Evolutionary conservation across 2,113 vertebrate species (phyloP).

Genomic region (Sarotherodon lohbergeri): DNA sequence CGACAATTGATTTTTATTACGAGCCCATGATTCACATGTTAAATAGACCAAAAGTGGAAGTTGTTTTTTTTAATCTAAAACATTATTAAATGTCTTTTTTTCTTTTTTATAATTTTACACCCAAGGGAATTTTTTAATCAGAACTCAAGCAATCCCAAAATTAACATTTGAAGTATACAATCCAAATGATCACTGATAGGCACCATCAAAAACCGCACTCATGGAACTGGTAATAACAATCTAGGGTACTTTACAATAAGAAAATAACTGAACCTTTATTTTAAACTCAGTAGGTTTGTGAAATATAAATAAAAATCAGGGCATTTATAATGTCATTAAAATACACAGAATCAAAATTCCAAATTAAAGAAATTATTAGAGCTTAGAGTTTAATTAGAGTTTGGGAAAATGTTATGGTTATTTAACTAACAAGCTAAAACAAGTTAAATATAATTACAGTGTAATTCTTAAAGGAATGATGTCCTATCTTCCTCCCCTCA

Average conservation of each 20-base stretch:
- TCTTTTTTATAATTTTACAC: not conserved
- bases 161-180: not conserved
- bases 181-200: not conserved
- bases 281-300: not conserved
- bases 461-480: not conserved
- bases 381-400: not conserved
- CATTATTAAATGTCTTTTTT: conserved; percentile 12
- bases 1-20: not conserved
- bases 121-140: not conserved
- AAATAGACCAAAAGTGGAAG: not conserved
- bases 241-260: not conserved
- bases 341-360: not conserved
- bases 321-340: not conserved
- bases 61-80: not conserved
- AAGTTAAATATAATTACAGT: too few relatives aligned
- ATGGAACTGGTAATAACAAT: not conserved
- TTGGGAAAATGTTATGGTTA: not conserved
- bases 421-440: too few relatives aligned
- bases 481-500: not conserved
- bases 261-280: not conserved
- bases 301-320: not conserved
- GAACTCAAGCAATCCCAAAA: conserved; percentile 12
- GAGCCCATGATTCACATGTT: not conserved
- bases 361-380: not conserved
- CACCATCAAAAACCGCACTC: not conserved